Conservation (phyloP, 1,140 invertebrate species). For the Fragariocoptes setiger region DNA sequence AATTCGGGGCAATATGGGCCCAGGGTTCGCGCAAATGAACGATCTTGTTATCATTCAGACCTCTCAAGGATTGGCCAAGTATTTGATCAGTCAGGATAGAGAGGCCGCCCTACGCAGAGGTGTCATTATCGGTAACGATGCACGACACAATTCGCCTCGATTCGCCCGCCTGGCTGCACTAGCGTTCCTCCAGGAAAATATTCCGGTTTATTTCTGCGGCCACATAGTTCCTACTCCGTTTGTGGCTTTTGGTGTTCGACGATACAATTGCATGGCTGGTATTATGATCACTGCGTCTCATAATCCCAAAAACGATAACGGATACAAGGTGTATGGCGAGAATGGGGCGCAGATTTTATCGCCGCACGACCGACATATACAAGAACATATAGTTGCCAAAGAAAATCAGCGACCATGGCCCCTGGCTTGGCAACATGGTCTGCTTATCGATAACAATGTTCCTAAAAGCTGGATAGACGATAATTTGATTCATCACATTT, state of each 20-base stretch:
- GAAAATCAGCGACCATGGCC: slow-evolving; percentile 35
- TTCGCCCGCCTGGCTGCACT: slow-evolving; percentile 63
- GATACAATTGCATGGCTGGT: slow-evolving; percentile 37
- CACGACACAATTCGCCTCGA: slow-evolving; percentile 62
- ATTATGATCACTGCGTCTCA: slow-evolving; percentile 94
- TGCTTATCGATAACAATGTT: slow-evolving; percentile 15
- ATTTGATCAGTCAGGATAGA: slow-evolving; percentile 34
- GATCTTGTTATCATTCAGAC: slow-evolving; percentile 89
- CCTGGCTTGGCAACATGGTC: slow-evolving; percentile 29
- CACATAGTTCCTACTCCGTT: slow-evolving; percentile 63
- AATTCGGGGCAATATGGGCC: slow-evolving; percentile 47
- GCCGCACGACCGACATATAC: slow-evolving; percentile 63
- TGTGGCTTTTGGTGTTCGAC: slow-evolving; percentile 43
- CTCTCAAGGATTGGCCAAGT: slow-evolving; percentile 55
- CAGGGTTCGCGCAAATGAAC: slow-evolving; percentile 77
- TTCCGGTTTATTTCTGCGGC: slow-evolving; percentile 53
- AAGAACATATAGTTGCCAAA: slow-evolving; percentile 29
- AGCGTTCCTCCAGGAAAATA: slow-evolving; percentile 39
- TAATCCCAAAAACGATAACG: slow-evolving; percentile 95
- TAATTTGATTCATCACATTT: slow-evolving; percentile 11
- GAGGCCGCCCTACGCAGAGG: slow-evolving; percentile 26
- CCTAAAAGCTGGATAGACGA: slow-evolving; percentile 14
- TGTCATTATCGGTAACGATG: slow-evolving; percentile 76
- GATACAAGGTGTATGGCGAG: slow-evolving; percentile 87
- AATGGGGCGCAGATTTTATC: slow-evolving; percentile 81